Base-by-base conservation (phyloP, 2,888 invertebrate species). In the Cryptocephalus primarius region DNA sequence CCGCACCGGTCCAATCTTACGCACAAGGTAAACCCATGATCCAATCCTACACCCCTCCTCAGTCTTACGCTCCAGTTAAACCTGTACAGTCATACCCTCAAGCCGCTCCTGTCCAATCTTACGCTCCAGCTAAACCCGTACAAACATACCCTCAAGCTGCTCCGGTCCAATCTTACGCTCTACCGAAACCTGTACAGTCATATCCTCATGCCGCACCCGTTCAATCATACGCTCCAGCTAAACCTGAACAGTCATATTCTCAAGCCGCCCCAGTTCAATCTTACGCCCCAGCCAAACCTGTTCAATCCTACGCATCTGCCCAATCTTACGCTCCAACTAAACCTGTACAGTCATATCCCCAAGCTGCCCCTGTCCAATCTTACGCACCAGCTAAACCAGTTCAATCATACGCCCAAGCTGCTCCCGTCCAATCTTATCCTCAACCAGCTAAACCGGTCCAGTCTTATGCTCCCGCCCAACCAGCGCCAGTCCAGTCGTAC, bases 211-310 rank as follows among this genome's bases (percentile, higher is more conserved):
- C 52, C 47, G 33, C 33, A 11, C 9, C 50, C 43, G 36, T 46
- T 41, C 33, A 39, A 33, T 12, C 32, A 22, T 22, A 22, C 22
- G 22, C 22, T 6, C 22, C 22, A 22, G 22, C 22, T 22, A 22
- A 22, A 22, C 22, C 22, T 22, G 22, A 4, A 4, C 22, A 22
- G 22, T 22, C 22, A 6, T 22, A 22, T 4, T 9, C 34, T 39
- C 31, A 31, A 9, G 38, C 48, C 9, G 51, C 53, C 34, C 41
- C 55, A 39, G 33, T 54, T 39, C 49, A 56, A 44, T 31, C 57
- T 41, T 38, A 44, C 9, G 48, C 48, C 36, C 51, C 52, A 33
- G 47, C 53, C 32, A 50, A 48, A 38, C 13, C 44, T 12, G 46
- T 48, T 38, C 12, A 42, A 13, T 48, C 53, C 39, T 46, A 46